phyloP scores from a whole-genome alignment of 2,113 vertebrate genomes.

The Platysternon megacephalum region DNA sequence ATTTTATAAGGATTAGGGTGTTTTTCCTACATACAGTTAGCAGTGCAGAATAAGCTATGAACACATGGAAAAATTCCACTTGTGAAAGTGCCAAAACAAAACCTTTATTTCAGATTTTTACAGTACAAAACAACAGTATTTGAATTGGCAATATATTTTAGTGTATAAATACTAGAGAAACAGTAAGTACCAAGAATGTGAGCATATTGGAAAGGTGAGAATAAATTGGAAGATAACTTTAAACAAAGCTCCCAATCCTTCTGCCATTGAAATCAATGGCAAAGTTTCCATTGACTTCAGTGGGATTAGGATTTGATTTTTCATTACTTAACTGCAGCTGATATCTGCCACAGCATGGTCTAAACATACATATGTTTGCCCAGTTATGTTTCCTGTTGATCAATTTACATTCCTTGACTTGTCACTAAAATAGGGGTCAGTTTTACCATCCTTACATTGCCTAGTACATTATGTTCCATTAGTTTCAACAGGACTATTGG shows the following conservation, averaged over 20 bases:
- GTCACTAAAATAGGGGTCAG: accelerated
- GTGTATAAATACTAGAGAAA: constrained; percentile 40
- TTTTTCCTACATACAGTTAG: constrained; percentile 64
- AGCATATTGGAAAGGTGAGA: not conserved
- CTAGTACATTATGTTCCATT: not conserved
- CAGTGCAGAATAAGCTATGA: constrained; percentile 48
- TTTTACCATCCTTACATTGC: not conserved
- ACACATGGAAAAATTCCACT: constrained; percentile 62
- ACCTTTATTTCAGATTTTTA: constrained; percentile 64
- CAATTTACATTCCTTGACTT: not conserved
- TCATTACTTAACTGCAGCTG: constrained; percentile 14
- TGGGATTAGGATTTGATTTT: not conserved
- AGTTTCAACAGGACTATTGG: not conserved
- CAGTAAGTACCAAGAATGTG: constrained; percentile 48
- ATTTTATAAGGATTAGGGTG: constrained; percentile 44
- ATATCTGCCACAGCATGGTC: constrained; percentile 7
- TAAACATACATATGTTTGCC: constrained; percentile 12
- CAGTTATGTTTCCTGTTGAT: constrained; percentile 45
- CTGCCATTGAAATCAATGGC: constrained; percentile 37
- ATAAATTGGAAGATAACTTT: constrained; percentile 26
- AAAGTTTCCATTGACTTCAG: constrained; percentile 48
- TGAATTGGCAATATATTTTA: constrained; percentile 55
- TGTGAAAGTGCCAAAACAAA: constrained; percentile 61
- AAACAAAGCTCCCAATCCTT: constrained; percentile 25
- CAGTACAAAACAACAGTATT: constrained; percentile 56